Conservation (phyloP, 2,113 vertebrate genomes). For the Mohoua ochrocephala region DNA sequence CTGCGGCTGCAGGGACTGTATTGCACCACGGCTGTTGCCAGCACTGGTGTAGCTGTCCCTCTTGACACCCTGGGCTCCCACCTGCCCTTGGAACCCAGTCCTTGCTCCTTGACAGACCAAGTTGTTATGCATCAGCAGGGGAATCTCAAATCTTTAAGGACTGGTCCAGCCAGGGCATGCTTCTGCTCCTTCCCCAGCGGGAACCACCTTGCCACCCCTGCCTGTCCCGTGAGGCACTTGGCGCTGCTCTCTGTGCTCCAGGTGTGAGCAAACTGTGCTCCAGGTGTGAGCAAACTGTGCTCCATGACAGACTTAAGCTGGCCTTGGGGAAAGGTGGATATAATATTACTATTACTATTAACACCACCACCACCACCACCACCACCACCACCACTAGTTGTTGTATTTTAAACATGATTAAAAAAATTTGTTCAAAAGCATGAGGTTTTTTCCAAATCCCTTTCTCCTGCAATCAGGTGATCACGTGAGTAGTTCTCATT, state of each 20-base stretch:
- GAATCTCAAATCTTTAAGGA: background rate
- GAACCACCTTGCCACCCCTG: accelerated
- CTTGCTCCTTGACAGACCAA: background rate
- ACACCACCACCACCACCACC: too few species aligned
- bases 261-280: background rate
- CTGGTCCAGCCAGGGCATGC: background rate
- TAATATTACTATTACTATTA: too few species aligned
- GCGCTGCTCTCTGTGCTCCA: background rate
- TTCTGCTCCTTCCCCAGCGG: background rate
- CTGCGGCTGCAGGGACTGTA: background rate
- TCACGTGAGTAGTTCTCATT: background rate
- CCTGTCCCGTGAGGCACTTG: accelerated
- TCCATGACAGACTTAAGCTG: accelerated
- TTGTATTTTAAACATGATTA: background rate
- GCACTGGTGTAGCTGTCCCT: accelerated
- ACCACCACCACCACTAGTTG: too few species aligned
- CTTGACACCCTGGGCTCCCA: background rate
- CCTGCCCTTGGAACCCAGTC: background rate
- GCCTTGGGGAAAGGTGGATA: background rate
- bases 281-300: background rate
- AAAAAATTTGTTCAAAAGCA: background rate
- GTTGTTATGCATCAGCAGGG: background rate
- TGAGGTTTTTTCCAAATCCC: background rate
- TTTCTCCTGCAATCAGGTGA: background rate
- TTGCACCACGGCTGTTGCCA: background rate